Base-by-base conservation (phyloP, 2,113 vertebrate species). In the Chaetorhynchus papuensis region DNA sequence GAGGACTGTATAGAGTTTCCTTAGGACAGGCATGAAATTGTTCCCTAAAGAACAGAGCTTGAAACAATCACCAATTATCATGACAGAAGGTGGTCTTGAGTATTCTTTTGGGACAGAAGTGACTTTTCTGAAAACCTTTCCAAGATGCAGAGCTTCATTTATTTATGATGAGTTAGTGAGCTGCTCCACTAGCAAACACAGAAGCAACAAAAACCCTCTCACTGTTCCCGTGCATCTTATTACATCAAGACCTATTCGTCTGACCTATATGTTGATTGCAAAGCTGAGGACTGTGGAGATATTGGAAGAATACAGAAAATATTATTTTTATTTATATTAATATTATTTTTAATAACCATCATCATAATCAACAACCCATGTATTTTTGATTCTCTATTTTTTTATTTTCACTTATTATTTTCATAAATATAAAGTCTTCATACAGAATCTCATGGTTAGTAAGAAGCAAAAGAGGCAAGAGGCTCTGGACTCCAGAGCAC, bases 181-280 rank as follows among this genome's bases (percentile, higher is more conserved):
- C 23, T 63, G 24, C 24, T 76, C 15, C 61, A 59, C 27, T 16
- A 88, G 66, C 35, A 80, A 77, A 77, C 14, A 47, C 8, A 76
- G 70, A 42, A 69, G 16, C 31, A 66, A 50, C 7, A 81, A 72
- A 66, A 60, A 53, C 4, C 7, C 35, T 68, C 30, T 64, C 59
- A 52, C 7, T 63, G 27, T 30, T 66, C 15, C 15, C 85, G 7
- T n/a, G 13, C 4, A 68, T 37, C 42, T 65, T 71, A 41, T 20
- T 39, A 33, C 0, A 4, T 66, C 41, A 52, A 78, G 65, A 52
- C 0, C 0, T n/a, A 44, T 9, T 15, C 13, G 76, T n/a, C 41
- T 76, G n/a, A 71, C 30, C 44, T 56, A 13, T 37, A 77, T 45
- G 63, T 77, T 89, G 31, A 66, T 24, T 66, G 26, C 26, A 79